Evolutionary conservation across 1,140 invertebrate species (phyloP), one percentile per base, ranked within the genome.

Genomic region (Elymnias hypermnestra): DNA sequence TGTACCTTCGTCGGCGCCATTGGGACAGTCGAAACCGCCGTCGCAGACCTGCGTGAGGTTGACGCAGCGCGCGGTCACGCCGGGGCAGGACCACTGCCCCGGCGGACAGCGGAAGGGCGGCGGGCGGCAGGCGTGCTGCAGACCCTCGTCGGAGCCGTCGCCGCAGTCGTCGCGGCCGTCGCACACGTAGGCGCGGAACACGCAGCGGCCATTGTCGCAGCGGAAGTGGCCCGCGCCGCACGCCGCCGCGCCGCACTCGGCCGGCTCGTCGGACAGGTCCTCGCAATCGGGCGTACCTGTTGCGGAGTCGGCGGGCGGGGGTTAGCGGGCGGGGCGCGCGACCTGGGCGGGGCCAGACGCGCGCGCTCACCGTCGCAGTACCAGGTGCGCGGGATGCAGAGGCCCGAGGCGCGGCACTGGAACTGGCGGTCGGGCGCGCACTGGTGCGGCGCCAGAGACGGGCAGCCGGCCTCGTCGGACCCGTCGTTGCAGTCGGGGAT

Each of bases 111-210:
- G 91, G 83, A 91, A 94, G 1, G 90, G 89, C 2, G 94, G 93
- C 13, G 92, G 89, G 1, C 89, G 89, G 62, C 94, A 95, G 6
- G 93, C 94, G 63, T 94, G 93, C 15, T 89, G 63, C 1, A 87
- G 61, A 26, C 95, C 92, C 85, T 99, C 98, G 79, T 99, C 98
- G 0, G 94, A 95, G 35, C 92, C 91, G 81, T 99, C 98, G 0
- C 94, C 95, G 76, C 98, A 99, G 77, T 99, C 97, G 74, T 98
- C 94, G 57, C 93, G 92, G 0, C 96, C 96, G 75, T 99, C 97
- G 83, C 98, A 99, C 15, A 99, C 94, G 83, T 97, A 97, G 0
- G 95, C 92, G 68, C 95, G 95, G 79, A 96, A 96, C 0, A 99
- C 91, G 73, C 98, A 99, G 12, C 94, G 92, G 0, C 91, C 92